Conservation (phyloP, 2,888 invertebrate genomes). For the Ametastegia equiseti region DNA sequence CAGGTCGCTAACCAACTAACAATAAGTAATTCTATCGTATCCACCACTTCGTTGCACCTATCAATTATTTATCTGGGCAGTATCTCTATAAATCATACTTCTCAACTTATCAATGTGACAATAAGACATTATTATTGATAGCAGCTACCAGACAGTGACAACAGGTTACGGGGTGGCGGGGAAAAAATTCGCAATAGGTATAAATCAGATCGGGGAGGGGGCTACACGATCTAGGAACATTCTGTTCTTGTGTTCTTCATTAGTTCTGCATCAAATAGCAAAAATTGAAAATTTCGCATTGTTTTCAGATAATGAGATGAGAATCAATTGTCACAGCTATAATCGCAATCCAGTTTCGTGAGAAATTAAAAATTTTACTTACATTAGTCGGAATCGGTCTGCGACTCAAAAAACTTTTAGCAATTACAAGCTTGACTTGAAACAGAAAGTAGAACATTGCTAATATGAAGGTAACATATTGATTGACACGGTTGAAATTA, state of each 20-base stretch:
- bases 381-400: too few species aligned
- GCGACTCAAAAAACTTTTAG: too few species aligned
- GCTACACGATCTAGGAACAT: too few species aligned
- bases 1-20: slow-evolving; percentile 2
- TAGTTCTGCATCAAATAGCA: too few species aligned
- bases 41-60: background rate
- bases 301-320: too few species aligned
- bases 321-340: too few species aligned
- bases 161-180: background rate
- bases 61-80: slow-evolving; percentile 20
- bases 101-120: slow-evolving; percentile 28
- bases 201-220: background rate
- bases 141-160: background rate
- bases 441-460: background rate
- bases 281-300: too few species aligned
- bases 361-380: too few species aligned
- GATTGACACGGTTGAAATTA: too few species aligned
- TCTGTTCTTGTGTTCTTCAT: too few species aligned
- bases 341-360: too few species aligned
- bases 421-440: too few species aligned
- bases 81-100: slow-evolving; percentile 46
- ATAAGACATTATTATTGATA: slow-evolving; percentile 38
- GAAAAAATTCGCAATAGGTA: background rate
- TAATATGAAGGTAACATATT: background rate
- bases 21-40: background rate